A percentile compares a stretch with the other conserved stretches of the same genome.
These are phyloP conservation scores for Melikaiella ostensackeni DNA, from an alignment of 2,888 invertebrate genomes.

Conservation along the genomic window DNA sequence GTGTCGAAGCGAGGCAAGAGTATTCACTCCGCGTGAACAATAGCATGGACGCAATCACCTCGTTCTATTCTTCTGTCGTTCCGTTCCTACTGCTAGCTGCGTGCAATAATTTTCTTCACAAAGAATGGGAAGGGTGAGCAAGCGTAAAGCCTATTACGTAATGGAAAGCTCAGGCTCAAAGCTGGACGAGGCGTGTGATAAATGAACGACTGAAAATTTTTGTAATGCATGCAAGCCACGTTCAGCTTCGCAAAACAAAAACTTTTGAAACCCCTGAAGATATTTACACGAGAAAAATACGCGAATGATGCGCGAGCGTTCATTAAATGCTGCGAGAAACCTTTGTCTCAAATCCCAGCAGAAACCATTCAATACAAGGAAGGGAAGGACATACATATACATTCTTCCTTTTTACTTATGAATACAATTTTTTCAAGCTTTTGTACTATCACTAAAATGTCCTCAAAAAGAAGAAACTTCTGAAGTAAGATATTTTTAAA, in stretches of 20 bases:
- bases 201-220: not conserved
- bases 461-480: not conserved
- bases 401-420: not conserved
- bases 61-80: slow-evolving; percentile 50
- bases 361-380: not conserved
- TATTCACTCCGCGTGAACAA: slow-evolving; percentile 51
- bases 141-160: slow-evolving; percentile 50
- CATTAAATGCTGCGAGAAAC: not conserved
- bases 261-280: not conserved
- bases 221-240: not conserved
- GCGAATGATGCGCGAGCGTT: not conserved
- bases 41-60: slow-evolving; percentile 51
- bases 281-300: not conserved
- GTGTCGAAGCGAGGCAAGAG: slow-evolving; percentile 46
- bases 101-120: slow-evolving; percentile 53
- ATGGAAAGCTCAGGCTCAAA: slow-evolving; percentile 40
- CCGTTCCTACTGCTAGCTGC: slow-evolving; percentile 49
- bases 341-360: not conserved
- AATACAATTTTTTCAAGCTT: not conserved
- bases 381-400: not conserved
- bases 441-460: not conserved
- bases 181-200: not conserved
- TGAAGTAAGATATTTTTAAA: too few relatives aligned
- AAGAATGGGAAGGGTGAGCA: slow-evolving; percentile 48
- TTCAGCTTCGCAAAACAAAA: not conserved